These are phyloP conservation scores for Tortrix viridana DNA, from an alignment of 2,888 invertebrate genomes.

Conservation along the genomic window DNA sequence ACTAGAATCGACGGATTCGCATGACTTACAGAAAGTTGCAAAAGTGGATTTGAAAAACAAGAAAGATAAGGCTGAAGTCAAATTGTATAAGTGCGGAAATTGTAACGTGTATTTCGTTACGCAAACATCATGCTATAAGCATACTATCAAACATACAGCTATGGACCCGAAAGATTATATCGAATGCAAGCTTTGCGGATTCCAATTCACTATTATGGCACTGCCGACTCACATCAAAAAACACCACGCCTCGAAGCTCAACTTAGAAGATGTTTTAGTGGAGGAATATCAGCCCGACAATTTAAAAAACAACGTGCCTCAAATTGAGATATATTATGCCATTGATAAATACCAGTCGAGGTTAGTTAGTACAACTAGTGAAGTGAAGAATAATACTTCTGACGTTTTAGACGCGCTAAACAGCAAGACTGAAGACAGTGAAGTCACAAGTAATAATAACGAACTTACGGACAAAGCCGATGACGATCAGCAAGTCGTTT, in stretches of 20 bases:
- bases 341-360: slow-evolving; percentile 27
- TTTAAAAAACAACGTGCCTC: neutral
- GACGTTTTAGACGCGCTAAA: neutral
- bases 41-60: neutral
- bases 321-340: slow-evolving; percentile 24
- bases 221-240: slow-evolving; percentile 53
- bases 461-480: slow-evolving; percentile 3
- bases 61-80: slow-evolving; percentile 17
- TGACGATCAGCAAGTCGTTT: neutral
- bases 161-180: slow-evolving; percentile 59
- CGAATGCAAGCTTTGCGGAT: slow-evolving; percentile 61
- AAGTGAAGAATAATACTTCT: slow-evolving; percentile 9
- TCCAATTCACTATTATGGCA: slow-evolving; percentile 57
- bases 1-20: neutral
- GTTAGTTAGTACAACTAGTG: slow-evolving; percentile 25
- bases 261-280: slow-evolving; percentile 46
- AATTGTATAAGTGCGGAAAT: slow-evolving; percentile 50
- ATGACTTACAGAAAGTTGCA: neutral
- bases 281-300: slow-evolving; percentile 24
- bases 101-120: slow-evolving; percentile 61
- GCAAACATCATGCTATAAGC: slow-evolving; percentile 52
- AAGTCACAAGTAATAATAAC: slow-evolving; percentile 9
- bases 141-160: slow-evolving; percentile 47
- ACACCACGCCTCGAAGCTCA: slow-evolving; percentile 54
- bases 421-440: neutral